Evolutionary conservation across 2,113 vertebrate species (phyloP), one percentile per base, ranked within the genome.

Genomic region (Xiphias gladius): DNA sequence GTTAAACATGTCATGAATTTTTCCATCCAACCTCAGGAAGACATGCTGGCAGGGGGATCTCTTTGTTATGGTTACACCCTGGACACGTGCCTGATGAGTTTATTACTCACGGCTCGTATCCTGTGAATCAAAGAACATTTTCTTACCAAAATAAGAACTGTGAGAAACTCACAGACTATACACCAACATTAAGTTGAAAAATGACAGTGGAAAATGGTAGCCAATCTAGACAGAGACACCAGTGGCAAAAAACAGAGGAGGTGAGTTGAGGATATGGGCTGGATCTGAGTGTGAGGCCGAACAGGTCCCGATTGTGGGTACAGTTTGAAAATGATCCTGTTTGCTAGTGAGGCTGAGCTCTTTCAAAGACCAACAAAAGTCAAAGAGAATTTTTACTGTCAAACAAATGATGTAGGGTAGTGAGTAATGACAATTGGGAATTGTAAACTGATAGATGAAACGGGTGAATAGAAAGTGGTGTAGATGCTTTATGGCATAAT

Each of bases 1-100:
- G 58, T 81, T 71, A 81, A 86, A 89, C 63, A 86, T 46, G 63
- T 68, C 73, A 80, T 80, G 35, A 89, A 87, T 85, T 79, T 88
- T 89, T 78, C 55, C 46, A 74, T 72, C 24, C 35, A 80, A 85
- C 50, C 72, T 71, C 61, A 75, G 41, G 46, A 67, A 82, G 73
- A 76, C 74, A 48, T 85, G 68, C 35, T 84, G 67, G 73, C 73
- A 55, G 59, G 63, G 48, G 19, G 37, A 70, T 41, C 10, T 57
- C 77, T 79, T 72, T 84, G 69, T 81, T 79, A 66, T 43, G 55
- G 65, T 68, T 41, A 55, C 77, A 76, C n/a, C 30, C 58, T 58
- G 58, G 63, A 83, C 73, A 54, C 5, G 2, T 71, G 73, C 39
- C 50, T 75, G 66, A 86, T 87, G 48, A 63, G 59, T 86, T 84